Percentiles rank a stretch among this genome's conserved stretches.
These are phyloP conservation scores for Tyrannus savana DNA, from an alignment of 2,113 vertebrate genomes.

Conservation along the genomic window DNA sequence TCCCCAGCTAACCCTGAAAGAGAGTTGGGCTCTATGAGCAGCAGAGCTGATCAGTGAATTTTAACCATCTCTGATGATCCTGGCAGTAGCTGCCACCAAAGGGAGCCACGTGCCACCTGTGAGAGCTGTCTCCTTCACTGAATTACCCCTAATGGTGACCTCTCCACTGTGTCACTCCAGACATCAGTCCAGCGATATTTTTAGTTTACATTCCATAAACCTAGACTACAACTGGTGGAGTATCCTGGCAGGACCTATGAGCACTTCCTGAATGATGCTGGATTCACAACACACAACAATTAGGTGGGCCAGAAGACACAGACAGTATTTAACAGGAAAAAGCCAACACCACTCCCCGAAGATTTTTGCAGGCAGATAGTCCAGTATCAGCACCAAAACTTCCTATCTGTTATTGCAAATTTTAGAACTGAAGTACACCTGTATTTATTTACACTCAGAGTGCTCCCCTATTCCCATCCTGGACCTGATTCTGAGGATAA, in stretches of 20 bases:
- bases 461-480: neutral
- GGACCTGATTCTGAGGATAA: neutral
- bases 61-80: fast-evolving
- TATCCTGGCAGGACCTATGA: neutral
- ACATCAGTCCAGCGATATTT: neutral
- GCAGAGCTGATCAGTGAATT: neutral
- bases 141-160: neutral
- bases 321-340: too few relatives aligned
- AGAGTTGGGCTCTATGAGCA: fast-evolving
- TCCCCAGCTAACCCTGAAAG: neutral
- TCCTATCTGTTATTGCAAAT: neutral
- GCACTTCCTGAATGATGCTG: neutral
- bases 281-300: neutral
- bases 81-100: too few relatives aligned
- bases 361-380: too few relatives aligned
- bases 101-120: neutral
- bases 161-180: neutral
- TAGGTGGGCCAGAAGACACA: neutral
- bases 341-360: too few relatives aligned
- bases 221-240: too few relatives aligned
- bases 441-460: neutral
- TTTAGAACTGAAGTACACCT: fast-evolving
- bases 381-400: too few relatives aligned
- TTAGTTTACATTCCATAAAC: neutral
- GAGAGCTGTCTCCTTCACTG: neutral